Evolutionary conservation across 1,140 invertebrate genomes (phyloP).

Genomic region (Drosophila lini): DNA sequence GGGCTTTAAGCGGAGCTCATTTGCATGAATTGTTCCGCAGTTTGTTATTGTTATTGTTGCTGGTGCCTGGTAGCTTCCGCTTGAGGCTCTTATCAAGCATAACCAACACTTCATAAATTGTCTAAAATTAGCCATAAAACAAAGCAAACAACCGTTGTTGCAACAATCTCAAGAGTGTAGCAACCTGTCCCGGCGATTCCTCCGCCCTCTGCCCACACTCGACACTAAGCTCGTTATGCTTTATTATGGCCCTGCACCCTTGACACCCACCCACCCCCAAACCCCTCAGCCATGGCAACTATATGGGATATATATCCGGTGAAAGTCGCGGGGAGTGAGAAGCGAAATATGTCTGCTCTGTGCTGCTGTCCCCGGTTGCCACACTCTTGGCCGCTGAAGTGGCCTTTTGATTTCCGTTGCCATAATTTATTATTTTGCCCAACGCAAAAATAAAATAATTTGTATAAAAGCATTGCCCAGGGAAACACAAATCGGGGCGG

Average conservation of each 20-base stretch:
- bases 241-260: constrained; percentile 39
- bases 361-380: constrained; percentile 14
- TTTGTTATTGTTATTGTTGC: constrained; percentile 40
- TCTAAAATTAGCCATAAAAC: constrained; percentile 81
- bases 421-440: constrained; percentile 69
- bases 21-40: constrained; percentile 70
- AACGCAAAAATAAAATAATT: constrained; percentile 73
- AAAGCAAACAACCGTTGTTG: constrained; percentile 45
- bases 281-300: constrained; percentile 40
- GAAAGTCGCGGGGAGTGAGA: not conserved
- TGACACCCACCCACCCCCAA: not conserved
- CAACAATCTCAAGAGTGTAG: constrained; percentile 42
- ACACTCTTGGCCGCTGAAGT: constrained; percentile 48
- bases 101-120: constrained; percentile 83
- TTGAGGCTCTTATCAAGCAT: constrained; percentile 69
- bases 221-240: constrained; percentile 45
- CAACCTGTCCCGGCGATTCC: constrained; percentile 11
- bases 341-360: constrained; percentile 38
- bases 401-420: constrained; percentile 68
- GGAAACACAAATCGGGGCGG: constrained; percentile 7
- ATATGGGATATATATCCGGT: constrained; percentile 3
- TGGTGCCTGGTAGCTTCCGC: constrained; percentile 39
- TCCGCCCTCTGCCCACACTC: not conserved
- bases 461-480: constrained; percentile 62
- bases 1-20: constrained; percentile 63